Conservation (phyloP, 2,113 vertebrate genomes). For the Diadophis punctatus region DNA sequence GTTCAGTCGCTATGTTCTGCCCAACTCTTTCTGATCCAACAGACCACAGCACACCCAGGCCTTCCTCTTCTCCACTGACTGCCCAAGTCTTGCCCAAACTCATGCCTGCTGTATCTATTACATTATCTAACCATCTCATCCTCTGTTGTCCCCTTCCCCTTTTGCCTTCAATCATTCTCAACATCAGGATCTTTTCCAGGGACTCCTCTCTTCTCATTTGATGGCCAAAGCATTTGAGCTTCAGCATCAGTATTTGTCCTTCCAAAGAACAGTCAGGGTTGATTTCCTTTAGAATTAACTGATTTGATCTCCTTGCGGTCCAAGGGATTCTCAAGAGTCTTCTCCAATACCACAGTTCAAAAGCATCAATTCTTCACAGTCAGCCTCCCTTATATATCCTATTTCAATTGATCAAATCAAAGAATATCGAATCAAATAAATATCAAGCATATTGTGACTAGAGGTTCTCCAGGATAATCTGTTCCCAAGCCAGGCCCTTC, state of each 20-base stretch:
- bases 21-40: background rate
- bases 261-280: background rate
- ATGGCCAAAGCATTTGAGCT: background rate
- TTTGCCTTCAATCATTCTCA: background rate
- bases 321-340: background rate
- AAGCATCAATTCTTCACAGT: background rate
- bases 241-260: background rate
- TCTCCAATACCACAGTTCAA: background rate
- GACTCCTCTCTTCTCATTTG: background rate
- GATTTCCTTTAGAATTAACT: background rate
- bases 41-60: background rate
- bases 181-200: background rate
- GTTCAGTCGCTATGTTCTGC: background rate
- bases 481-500: background rate
- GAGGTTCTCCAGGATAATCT: background rate
- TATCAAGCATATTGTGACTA: background rate
- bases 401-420: background rate
- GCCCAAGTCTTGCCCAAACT: background rate
- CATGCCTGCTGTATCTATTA: background rate
- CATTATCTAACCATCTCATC: background rate
- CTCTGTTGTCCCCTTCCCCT: background rate
- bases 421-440: no score
- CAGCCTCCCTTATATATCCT: background rate
- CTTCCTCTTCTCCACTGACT: background rate
- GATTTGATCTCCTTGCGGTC: background rate